Base-by-base conservation (phyloP, 2,113 vertebrate genomes). In the Ceyx cyanopectus region DNA sequence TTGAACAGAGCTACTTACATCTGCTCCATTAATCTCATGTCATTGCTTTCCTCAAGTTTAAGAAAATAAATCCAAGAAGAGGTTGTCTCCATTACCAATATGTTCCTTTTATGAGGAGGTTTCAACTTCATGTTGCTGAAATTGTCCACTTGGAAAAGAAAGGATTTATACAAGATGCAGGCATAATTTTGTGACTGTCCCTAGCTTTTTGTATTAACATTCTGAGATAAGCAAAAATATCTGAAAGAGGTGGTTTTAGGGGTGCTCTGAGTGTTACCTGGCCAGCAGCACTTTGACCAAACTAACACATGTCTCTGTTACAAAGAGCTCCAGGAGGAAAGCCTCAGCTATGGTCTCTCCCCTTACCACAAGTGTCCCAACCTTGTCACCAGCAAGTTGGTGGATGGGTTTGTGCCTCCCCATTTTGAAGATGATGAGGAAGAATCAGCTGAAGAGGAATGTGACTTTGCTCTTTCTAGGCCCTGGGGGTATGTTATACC, bases 31-130 rank as follows among this genome's bases (percentile, higher is more conserved):
- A 86, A 72, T 82, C 77, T 75, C 48, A 4, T 37, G 77, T 43
- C 90, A 79, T 77, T 86, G 62, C 73, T 89, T 88, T 88, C 69
- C n/a, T 86, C 53, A 53, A 88, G 50, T 76, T 61, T 65, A 65
- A 68, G 67, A 56, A 60, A 68, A 45, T 83, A 81, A 74, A 84
- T 79, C 57, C 68, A 27, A 60, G 60, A 77, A 78, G 77, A 86
- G 41, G 27, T 30, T 54, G 37, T 21, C 74, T 76, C 45, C 1
- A 1, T 76, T 78, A 78, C 69, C 83, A 86, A 22, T n/a, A 21
- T 34, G 37, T 61, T 84, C 30, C 54, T 66, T 73, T 73, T 22
- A 65, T 81, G 80, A 89, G 73, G 29, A 46, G 46, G 6, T 40
- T 75, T 67, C 72, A 78, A 67, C 40, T 75, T 63, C 3, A 34